Percentiles rank a stretch among this genome's conserved stretches.
These are phyloP conservation scores for Eucera pruinosa DNA, from an alignment of 2,888 invertebrate genomes.

Conservation along the genomic window DNA sequence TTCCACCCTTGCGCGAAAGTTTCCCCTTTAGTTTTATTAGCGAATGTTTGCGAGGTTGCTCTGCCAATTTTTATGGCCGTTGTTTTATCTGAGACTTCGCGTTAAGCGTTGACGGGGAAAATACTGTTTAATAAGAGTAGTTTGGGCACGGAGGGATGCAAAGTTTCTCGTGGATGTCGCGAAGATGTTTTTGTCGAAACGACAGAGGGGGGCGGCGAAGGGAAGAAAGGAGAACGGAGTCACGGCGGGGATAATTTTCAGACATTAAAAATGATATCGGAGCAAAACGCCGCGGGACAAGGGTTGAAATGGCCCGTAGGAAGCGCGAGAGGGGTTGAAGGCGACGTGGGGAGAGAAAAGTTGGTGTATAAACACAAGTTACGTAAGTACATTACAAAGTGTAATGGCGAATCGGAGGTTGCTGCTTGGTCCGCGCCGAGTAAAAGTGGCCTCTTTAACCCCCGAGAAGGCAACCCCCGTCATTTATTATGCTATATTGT, in stretches of 20 bases:
- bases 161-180: slow-evolving; percentile 27
- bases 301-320: slow-evolving; percentile 75
- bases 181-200: slow-evolving; percentile 55
- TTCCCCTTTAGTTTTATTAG: slow-evolving; percentile 41
- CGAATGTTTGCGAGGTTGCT: slow-evolving; percentile 12
- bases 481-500: slow-evolving; percentile 84
- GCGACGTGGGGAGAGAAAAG: slow-evolving; percentile 72
- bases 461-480: slow-evolving; percentile 72
- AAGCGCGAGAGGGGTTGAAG: slow-evolving; percentile 34
- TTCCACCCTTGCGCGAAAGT: slow-evolving; percentile 6
- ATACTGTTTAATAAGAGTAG: slow-evolving; percentile 43
- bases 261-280: slow-evolving; percentile 83
- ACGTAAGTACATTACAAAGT: slow-evolving; percentile 84
- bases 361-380: slow-evolving; percentile 84
- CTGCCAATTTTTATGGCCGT: slow-evolving; percentile 32
- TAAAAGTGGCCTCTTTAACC: slow-evolving; percentile 75
- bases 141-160: slow-evolving; percentile 28
- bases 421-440: slow-evolving; percentile 73
- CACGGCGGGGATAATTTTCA: slow-evolving; percentile 80
- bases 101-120: slow-evolving; percentile 17
- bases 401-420: slow-evolving; percentile 82
- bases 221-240: slow-evolving; percentile 42
- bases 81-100: slow-evolving; percentile 23
- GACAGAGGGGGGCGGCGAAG: slow-evolving; percentile 7
- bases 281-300: slow-evolving; percentile 78